These are phyloP conservation scores for Temnothorax unifasciatus DNA, from an alignment of 2,888 invertebrate genomes.

Conservation along the genomic window DNA sequence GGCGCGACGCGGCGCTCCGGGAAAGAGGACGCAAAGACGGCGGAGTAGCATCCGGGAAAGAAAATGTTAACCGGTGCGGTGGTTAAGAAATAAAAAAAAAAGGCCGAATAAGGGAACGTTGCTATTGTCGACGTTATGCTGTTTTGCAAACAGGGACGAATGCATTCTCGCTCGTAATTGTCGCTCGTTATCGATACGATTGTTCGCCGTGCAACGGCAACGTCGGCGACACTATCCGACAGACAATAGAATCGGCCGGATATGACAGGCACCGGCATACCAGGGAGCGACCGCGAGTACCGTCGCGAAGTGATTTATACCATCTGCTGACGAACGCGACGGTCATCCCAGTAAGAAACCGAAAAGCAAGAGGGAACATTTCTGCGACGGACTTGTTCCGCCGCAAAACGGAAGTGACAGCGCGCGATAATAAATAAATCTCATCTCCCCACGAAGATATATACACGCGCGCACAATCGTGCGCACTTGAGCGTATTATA, in stretches of 20 bases:
- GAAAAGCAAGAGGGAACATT: not conserved
- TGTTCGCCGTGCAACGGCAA: slow-evolving; percentile 72
- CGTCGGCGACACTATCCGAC: slow-evolving; percentile 51
- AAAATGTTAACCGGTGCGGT: not conserved
- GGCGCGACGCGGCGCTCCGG: not conserved
- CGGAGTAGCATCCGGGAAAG: not conserved
- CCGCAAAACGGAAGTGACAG: slow-evolving; percentile 16
- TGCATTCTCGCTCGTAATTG: slow-evolving; percentile 76
- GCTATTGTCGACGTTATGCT: slow-evolving; percentile 74
- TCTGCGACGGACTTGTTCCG: not conserved
- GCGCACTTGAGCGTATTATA: slow-evolving; percentile 5
- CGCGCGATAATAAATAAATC: slow-evolving; percentile 39
- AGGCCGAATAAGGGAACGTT: not conserved
- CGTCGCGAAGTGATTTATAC: slow-evolving; percentile 76
- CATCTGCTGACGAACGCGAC: slow-evolving; percentile 62
- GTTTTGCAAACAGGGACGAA: slow-evolving; percentile 76
- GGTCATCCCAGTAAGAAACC: slow-evolving; percentile 1
- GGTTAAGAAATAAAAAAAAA: slow-evolving; percentile 47
- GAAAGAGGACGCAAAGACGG: slow-evolving; percentile 17
- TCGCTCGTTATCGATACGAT: slow-evolving; percentile 82
- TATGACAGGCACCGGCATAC: slow-evolving; percentile 71
- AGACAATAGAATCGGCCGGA: slow-evolving; percentile 74
- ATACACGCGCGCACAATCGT: not conserved
- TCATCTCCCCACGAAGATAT: not conserved
- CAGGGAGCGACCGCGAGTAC: not conserved